Evolutionary conservation across 2,888 invertebrate genomes (phyloP), one percentile per base, ranked within the genome.

Genomic region (Galeruca laticollis): DNA sequence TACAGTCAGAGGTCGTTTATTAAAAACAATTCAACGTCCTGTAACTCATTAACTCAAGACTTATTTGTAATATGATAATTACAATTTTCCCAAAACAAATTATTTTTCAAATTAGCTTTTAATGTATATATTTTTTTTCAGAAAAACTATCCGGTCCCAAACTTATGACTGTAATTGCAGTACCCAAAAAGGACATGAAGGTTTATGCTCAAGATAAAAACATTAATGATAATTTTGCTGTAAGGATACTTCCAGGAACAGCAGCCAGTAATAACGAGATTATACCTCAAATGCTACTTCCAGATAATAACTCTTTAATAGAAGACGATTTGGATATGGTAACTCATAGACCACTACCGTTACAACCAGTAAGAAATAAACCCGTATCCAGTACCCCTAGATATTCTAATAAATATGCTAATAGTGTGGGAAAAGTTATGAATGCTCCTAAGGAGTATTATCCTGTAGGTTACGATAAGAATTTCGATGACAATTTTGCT

Each of bases 361-460:
- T 57, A 15, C 18, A 18, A 18, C 18, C 56, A 35, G 9, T 18
- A 2, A 57, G 33, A 8, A 31, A 4, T 11, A 57, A 57, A 57
- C 56, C 56, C 2, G 9, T 31, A 26, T 9, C 85, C 1, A 83
- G 85, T 1, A 77, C 79, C 18, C 85, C 86, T 0, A 87, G 87
- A 69, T 85, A 87, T 31, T 80, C 69, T 80, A 86, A 70, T 80
- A 79, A 79, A 63, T 78, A 80, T 40, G 79, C 81, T 31, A 82
- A 79, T 43, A 84, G 83, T 66, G 82, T 83, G 10, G 85, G 85
- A 6, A 86, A 94, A 87, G 95, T 95, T 4, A 95, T 95, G 95
- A 95, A 95, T 82, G 95, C 95, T 0, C 95, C 95, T 0, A 90
- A 92, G 56, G 95, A 95, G 80, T 95, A 95, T 82, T 95, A 95